Percentiles rank a stretch among this genome's conserved stretches.
These are phyloP conservation scores for Kradibia gibbosae DNA, from an alignment of 1,140 invertebrate genomes.

Conservation along the genomic window DNA sequence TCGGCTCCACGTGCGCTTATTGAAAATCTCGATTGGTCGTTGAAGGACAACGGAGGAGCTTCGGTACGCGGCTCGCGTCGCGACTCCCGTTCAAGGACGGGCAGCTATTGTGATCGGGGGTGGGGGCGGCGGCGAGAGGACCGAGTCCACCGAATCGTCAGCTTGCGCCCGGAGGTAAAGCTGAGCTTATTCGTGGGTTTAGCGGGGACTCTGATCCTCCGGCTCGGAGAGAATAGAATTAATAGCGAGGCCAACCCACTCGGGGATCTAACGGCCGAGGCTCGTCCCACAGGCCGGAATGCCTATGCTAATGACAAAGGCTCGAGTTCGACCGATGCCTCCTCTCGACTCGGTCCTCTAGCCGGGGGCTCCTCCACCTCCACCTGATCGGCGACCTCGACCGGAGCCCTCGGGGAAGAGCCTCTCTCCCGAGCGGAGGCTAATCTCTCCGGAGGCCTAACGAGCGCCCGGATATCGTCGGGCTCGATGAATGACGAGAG, in stretches of 20 bases:
- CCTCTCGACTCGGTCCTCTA: no score
- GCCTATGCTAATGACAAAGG: conserved; percentile 7
- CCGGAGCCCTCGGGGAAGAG: no score
- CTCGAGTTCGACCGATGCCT: not conserved
- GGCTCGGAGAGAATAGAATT: not conserved
- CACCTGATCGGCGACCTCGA: no score
- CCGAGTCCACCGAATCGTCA: no score
- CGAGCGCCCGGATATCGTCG: no score
- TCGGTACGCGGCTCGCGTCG: not conserved
- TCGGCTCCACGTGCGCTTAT: no score
- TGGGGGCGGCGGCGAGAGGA: no score
- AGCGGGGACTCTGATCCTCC: not conserved
- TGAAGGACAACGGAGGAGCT: not conserved
- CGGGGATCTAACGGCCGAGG: not conserved
- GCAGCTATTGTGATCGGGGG: not conserved
- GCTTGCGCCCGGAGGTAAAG: not conserved
- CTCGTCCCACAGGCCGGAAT: not conserved
- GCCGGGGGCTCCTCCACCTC: not conserved
- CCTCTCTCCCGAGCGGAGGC: no score
- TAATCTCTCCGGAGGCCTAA: no score
- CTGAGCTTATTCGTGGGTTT: not conserved
- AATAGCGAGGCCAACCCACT: not conserved
- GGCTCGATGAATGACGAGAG: no score
- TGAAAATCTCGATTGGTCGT: not conserved
- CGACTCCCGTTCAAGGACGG: not conserved